phyloP scores from a whole-genome alignment of 2,888 invertebrate genomes.

The Sinohyriopsis cumingii region DNA sequence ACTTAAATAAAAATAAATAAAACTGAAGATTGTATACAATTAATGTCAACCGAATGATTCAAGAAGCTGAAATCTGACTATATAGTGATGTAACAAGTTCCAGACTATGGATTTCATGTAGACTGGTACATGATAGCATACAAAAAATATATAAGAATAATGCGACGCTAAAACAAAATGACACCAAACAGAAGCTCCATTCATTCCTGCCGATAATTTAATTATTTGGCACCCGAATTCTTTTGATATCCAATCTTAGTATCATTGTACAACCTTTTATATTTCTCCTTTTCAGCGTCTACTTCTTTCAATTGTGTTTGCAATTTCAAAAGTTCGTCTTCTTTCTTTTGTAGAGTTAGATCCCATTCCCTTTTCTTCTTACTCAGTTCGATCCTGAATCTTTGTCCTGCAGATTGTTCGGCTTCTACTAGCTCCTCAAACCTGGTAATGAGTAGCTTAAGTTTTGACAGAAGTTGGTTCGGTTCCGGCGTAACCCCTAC shows the following conservation, averaged over 20 bases:
- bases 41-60: too few species aligned
- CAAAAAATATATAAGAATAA: too few species aligned
- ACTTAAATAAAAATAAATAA: too few species aligned
- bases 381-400: constrained; percentile 30
- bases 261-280: constrained; percentile 44
- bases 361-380: constrained; percentile 36
- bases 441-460: constrained; percentile 22
- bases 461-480: constrained; percentile 27
- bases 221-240: constrained; percentile 5
- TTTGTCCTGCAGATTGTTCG: constrained; percentile 24
- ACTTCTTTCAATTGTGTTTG: constrained; percentile 42
- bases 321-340: constrained; percentile 37
- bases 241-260: constrained; percentile 42
- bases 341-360: constrained; percentile 31
- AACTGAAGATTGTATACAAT: too few species aligned
- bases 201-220: too few species aligned
- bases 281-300: constrained; percentile 52
- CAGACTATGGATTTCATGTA: too few species aligned
- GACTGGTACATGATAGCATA: too few species aligned
- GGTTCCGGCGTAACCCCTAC: constrained; percentile 17
- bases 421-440: constrained; percentile 33
- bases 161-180: too few species aligned
- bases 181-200: too few species aligned
- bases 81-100: too few species aligned
- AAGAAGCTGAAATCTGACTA: too few species aligned